phyloP scores from a whole-genome alignment of 2,113 vertebrate species.

The Verasper variegatus region DNA sequence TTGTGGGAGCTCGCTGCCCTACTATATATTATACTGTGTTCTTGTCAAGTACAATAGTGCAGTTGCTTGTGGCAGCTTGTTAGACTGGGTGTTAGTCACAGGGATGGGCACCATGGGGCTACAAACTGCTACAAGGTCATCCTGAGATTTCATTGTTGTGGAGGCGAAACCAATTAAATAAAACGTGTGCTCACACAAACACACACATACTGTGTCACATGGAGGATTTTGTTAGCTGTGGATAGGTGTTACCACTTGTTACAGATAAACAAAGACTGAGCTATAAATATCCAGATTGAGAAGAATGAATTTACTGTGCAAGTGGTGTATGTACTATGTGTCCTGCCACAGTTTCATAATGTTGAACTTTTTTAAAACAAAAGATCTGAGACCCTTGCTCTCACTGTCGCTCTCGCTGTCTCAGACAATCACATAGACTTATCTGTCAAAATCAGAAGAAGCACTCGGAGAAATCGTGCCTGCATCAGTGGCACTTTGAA shows the following conservation, averaged over 20 bases:
- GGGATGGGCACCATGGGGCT: constrained; percentile 49
- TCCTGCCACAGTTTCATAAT: too few species aligned
- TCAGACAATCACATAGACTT: too few species aligned
- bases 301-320: too few species aligned
- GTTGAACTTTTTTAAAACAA: too few species aligned
- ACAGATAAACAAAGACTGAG: too few species aligned
- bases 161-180: constrained; percentile 8
- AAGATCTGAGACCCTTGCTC: too few species aligned
- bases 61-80: constrained; percentile 54
- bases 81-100: constrained; percentile 55
- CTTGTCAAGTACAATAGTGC: constrained; percentile 17
- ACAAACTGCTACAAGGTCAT: constrained; percentile 60
- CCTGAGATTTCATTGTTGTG: constrained; percentile 38
- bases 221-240: background rate
- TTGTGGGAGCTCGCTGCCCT: background rate
- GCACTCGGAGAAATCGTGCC: too few species aligned
- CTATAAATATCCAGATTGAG: too few species aligned
- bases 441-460: too few species aligned
- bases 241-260: background rate
- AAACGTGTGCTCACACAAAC: constrained; percentile 38
- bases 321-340: too few species aligned
- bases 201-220: background rate
- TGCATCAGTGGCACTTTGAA: too few species aligned
- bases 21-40: constrained; percentile 24
- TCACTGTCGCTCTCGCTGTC: too few species aligned